These are phyloP conservation scores for Diogma glabrata DNA, from an alignment of 2,888 invertebrate species.

Conservation along the genomic window DNA sequence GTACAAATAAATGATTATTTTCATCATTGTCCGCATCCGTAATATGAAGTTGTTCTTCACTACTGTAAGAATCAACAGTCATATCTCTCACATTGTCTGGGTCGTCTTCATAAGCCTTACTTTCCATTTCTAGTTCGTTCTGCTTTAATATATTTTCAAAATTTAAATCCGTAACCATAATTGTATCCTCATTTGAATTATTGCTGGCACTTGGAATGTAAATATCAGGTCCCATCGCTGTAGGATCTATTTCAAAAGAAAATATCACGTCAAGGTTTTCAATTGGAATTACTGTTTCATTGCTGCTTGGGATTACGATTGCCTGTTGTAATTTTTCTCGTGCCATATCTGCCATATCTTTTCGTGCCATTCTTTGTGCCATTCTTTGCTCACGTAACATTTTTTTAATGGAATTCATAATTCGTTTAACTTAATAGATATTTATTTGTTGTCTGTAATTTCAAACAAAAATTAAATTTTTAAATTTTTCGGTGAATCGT, in stretches of 20 bases:
- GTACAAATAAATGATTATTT: not conserved
- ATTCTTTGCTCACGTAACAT: not conserved
- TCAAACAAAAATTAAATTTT: too few species aligned
- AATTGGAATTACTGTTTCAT: not conserved
- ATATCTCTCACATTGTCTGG: not conserved
- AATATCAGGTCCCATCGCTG: not conserved
- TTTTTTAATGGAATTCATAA: not conserved
- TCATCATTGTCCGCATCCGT: slow-evolving; percentile 1
- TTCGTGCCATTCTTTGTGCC: too few species aligned
- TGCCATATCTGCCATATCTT: not conserved
- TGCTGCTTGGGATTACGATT: not conserved
- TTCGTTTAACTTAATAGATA: not conserved
- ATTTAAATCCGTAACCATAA: not conserved
- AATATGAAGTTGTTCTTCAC: not conserved
- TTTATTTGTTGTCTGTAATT: too few species aligned
- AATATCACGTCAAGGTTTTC: not conserved
- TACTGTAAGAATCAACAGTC: not conserved
- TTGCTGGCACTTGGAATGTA: not conserved
- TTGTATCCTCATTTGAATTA: not conserved
- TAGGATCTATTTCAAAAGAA: not conserved
- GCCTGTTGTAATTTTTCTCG: not conserved
- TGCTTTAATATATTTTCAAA: not conserved
- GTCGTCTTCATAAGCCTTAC: not conserved
- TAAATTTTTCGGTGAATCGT: too few species aligned
- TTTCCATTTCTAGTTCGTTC: not conserved